phyloP scores from a whole-genome alignment of 2,113 vertebrate species.

The Anhinga rufa region DNA sequence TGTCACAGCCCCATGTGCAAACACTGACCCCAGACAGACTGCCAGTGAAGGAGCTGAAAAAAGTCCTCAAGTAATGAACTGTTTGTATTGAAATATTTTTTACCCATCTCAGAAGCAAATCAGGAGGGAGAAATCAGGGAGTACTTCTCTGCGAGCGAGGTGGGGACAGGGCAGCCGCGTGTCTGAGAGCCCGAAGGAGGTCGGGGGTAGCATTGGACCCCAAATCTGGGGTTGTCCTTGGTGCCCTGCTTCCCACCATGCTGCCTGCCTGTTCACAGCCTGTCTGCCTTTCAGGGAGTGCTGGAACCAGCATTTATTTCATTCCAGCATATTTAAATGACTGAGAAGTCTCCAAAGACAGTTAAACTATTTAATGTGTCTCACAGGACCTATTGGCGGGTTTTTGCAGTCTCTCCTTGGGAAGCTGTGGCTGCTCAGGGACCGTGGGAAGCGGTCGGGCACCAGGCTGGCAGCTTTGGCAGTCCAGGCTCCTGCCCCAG shows the following conservation, averaged over 20 bases:
- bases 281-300: not conserved
- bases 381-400: not conserved
- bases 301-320: not conserved
- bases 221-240: not conserved
- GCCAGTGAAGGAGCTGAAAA: not conserved
- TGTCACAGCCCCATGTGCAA: not conserved
- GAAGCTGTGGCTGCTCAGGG: not conserved
- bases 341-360: not conserved
- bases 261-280: not conserved
- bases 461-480: not conserved
- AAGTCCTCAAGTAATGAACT: not conserved
- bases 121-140: not conserved
- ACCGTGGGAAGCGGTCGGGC: rapidly evolving
- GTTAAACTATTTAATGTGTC: not conserved
- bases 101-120: not conserved
- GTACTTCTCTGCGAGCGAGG: not conserved
- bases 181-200: not conserved
- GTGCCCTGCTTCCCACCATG: not conserved
- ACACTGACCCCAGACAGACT: not conserved
- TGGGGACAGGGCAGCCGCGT: not conserved
- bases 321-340: not conserved
- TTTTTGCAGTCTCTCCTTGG: not conserved
- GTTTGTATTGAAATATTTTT: not conserved
- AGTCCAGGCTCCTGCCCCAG: not conserved
- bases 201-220: not conserved